Conservation (phyloP, 2,888 invertebrate species). For the Zygogramma bicolorata region DNA sequence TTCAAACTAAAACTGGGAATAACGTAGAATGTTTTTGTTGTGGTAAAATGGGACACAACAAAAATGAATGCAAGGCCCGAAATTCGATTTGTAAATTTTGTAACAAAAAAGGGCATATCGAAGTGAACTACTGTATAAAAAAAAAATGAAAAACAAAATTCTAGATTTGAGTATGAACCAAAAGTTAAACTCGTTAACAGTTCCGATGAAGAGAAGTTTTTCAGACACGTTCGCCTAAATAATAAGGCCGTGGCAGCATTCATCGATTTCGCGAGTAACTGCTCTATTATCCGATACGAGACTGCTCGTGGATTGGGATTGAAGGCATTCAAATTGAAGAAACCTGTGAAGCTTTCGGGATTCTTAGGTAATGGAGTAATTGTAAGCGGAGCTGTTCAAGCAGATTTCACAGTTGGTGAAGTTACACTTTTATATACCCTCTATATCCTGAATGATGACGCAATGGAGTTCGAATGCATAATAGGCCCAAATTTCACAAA, state of each 20-base stretch:
- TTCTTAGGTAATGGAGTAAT: neutral
- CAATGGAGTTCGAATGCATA: neutral
- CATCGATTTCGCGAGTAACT: no score
- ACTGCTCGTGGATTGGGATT: no score
- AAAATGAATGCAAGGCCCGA: neutral
- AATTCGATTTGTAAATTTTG: neutral
- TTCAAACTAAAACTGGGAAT: neutral
- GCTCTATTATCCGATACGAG: no score
- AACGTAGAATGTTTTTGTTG: neutral
- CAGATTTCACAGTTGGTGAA: neutral
- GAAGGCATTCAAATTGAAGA: no score
- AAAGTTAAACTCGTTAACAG: no score
- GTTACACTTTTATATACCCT: neutral
- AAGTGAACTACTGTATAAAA: neutral
- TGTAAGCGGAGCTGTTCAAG: neutral
- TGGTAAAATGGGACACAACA: neutral
- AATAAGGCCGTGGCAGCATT: no score
- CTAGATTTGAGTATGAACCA: no score
- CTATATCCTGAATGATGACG: no score
- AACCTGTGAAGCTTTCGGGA: no score
- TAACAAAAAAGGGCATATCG: no score
- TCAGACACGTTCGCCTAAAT: no score
- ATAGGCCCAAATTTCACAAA: neutral
- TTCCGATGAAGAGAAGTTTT: no score
- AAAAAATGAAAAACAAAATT: neutral